A percentile compares a stretch with the other conserved stretches of the same genome.
These are phyloP conservation scores for Camelus dromedarius DNA, from an alignment of 2,113 vertebrate species.

Conservation along the genomic window DNA sequence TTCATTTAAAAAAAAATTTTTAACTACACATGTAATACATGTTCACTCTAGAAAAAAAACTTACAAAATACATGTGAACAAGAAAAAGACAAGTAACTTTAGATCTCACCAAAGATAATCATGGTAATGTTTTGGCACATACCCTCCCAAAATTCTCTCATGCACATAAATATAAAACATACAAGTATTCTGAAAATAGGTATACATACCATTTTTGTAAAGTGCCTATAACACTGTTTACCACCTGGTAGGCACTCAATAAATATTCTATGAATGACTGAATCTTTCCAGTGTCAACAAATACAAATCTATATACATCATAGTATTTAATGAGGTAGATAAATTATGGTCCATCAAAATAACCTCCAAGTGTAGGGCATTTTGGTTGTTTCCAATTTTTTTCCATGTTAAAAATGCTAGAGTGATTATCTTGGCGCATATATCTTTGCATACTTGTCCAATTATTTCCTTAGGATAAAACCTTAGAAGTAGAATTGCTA, in stretches of 20 bases:
- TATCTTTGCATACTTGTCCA: background rate
- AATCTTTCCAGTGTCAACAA: background rate
- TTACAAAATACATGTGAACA: background rate
- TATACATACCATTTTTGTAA: background rate
- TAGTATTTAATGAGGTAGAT: background rate
- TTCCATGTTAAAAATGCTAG: background rate
- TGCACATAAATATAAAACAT: constrained; percentile 36
- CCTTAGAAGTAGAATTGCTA: background rate
- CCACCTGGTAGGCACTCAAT: background rate
- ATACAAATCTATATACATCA: background rate
- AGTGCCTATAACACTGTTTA: background rate
- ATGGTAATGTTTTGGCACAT: background rate
- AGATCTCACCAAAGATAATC: constrained; percentile 4
- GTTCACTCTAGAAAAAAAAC: constrained; percentile 2
- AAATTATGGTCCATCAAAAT: constrained; percentile 23
- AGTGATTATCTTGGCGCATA: background rate
- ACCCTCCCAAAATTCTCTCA: background rate
- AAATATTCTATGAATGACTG: background rate
- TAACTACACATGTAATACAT: background rate
- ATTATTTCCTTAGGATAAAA: constrained; percentile 9
- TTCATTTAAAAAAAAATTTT: background rate
- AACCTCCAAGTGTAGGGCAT: background rate
- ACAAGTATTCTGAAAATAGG: constrained; percentile 12
- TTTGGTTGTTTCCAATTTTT: constrained; percentile 11
- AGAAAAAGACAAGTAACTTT: constrained; percentile 33